Evolutionary conservation across 2,797 vertebrate species (phyloP), one percentile per base, ranked within the genome.

Genomic region (Melanotaenia pygmaea): DNA sequence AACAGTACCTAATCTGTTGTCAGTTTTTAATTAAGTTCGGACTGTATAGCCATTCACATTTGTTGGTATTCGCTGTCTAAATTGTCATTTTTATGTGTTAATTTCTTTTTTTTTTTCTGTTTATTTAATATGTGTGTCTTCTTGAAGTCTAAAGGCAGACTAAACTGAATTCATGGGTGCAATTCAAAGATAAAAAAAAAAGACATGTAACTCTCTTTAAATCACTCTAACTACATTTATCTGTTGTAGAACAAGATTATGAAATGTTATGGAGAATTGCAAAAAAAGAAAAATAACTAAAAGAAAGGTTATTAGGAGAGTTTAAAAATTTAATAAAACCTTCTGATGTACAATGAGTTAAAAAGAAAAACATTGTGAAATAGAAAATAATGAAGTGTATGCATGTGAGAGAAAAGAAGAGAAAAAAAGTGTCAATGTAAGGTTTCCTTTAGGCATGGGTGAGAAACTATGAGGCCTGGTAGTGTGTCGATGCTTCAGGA

Each of bases 371-470:
- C 57, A 62, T 59, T 51, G 56, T 72, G 63, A 86, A 81, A 85
- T 77, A 34, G 70, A 82, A 70, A 86, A 85, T 80, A 88, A 84
- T 84, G 72, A 61, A 70, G 2, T 35, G 24, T 59, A 9, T 34
- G 66, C 66, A 66, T 76, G 71, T 61, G 72, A 72, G 73, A 63
- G 69, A 82, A 84, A 83, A 74, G 74, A 85, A 76, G 57, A 2
- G 63, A 75, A 58, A 86, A 77, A 90, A 88, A 86, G 88, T 88
- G 80, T 79, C 83, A 88, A 87, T 91, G 89, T 89, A 81, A 64
- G 81, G 82, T 79, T 90, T 86, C 83, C 87, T 93, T 92, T 90
- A 87, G 89, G 86, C 81, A 82, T 85, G 86, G 86, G 87, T 86
- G 88, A 89, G 86, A 92, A 90, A 91, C 88, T 82, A 93, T 92